These are phyloP conservation scores for Cisticola juncidis DNA, from an alignment of 2,113 vertebrate species.

Conservation along the genomic window DNA sequence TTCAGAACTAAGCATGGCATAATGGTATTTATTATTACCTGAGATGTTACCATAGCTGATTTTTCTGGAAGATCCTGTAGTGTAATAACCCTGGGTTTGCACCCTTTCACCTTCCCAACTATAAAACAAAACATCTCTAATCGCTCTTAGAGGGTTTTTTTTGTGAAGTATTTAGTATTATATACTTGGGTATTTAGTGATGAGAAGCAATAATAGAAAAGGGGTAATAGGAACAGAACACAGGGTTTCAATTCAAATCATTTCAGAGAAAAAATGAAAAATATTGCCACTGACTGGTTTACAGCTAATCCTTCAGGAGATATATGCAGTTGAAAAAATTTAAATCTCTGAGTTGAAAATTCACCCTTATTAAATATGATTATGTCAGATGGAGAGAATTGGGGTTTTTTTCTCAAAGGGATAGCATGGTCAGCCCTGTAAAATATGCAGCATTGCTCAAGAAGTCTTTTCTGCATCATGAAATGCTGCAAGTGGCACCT, in stretches of 20 bases:
- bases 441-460: neutral
- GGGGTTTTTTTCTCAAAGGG: accelerated
- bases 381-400: neutral
- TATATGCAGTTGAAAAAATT: neutral
- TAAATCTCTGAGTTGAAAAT: neutral
- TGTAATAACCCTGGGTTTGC: neutral
- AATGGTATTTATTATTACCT: neutral
- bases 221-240: neutral
- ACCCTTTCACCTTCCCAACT: neutral
- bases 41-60: neutral
- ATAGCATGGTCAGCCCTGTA: neutral
- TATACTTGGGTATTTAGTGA: neutral
- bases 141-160: neutral
- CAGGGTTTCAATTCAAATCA: neutral
- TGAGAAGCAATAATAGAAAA: neutral
- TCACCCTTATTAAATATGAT: neutral
- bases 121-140: neutral
- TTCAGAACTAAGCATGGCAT: neutral
- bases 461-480: neutral
- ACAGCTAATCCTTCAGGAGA: neutral
- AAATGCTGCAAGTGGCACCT: neutral
- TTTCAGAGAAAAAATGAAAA: neutral
- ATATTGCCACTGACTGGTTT: neutral
- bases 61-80: neutral
- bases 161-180: neutral